Evolutionary conservation across 2,797 vertebrate genomes (phyloP).

Genomic region (Sebastes hubbsi): DNA sequence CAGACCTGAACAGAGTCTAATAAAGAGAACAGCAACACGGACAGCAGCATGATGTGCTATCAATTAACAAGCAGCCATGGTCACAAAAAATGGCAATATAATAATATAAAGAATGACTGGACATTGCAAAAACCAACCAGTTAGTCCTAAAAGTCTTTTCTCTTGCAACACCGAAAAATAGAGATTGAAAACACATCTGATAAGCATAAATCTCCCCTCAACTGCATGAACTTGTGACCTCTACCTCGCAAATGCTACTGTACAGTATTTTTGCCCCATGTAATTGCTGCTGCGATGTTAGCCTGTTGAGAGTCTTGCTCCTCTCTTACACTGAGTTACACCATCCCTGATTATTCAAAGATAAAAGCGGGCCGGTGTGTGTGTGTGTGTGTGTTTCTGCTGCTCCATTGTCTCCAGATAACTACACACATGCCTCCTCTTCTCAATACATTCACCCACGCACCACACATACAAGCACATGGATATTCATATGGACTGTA

Average conservation of each 20-base stretch:
- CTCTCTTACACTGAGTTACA: conserved; percentile 34
- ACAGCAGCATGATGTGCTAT: background rate
- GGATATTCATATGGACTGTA: background rate
- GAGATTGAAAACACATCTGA: background rate
- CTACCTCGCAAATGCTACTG: no score
- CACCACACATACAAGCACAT: background rate
- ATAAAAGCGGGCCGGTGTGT: background rate
- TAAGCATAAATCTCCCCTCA: background rate
- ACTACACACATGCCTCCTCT: background rate
- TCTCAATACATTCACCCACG: background rate
- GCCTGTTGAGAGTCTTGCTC: conserved; percentile 9
- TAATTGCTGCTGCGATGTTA: background rate
- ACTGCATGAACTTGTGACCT: background rate
- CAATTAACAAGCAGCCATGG: background rate
- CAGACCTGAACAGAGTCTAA: background rate
- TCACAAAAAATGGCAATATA: background rate
- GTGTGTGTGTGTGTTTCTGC: background rate
- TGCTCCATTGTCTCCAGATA: background rate
- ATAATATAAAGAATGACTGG: background rate
- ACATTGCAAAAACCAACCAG: background rate
- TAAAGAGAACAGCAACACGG: background rate
- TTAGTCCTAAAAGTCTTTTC: background rate
- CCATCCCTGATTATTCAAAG: conserved; percentile 37
- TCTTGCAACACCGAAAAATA: background rate
- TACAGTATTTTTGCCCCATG: background rate